Evolutionary conservation across 2,888 invertebrate genomes (phyloP).

Genomic region (Trichogramma evanescens): DNA sequence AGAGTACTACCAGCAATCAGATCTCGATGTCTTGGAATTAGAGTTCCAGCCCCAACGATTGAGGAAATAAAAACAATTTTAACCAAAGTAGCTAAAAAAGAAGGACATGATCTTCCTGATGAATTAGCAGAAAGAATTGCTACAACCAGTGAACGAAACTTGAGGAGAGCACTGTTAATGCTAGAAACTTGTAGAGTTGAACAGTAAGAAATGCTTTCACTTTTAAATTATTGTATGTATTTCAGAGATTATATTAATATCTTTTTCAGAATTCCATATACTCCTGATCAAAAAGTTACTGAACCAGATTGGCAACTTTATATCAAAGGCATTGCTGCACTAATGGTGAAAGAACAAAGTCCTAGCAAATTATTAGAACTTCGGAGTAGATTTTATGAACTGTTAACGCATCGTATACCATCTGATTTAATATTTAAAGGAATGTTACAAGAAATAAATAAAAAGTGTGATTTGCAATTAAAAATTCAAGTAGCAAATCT

Average conservation of each 20-base stretch:
- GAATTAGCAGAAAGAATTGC: conserved; percentile 74
- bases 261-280: conserved; percentile 66
- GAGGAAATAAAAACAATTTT: conserved; percentile 66
- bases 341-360: conserved; percentile 80
- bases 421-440: conserved; percentile 85
- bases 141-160: conserved; percentile 74
- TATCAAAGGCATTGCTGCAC: conserved; percentile 76
- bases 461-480: conserved; percentile 83
- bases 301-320: conserved; percentile 92
- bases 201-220: conserved; percentile 50
- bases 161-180: conserved; percentile 87
- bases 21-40: conserved; percentile 85
- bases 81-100: conserved; percentile 66
- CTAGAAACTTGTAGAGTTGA: conserved; percentile 89
- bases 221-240: background rate
- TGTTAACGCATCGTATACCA: conserved; percentile 90
- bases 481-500: conserved; percentile 77
- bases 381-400: conserved; percentile 82
- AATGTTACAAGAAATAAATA: conserved; percentile 73
- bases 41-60: conserved; percentile 82
- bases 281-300: conserved; percentile 68
- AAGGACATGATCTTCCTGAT: conserved; percentile 68
- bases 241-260: background rate
- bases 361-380: conserved; percentile 78
- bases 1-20: conserved; percentile 95